A percentile compares a stretch with the other conserved stretches of the same genome.
Conservation (phyloP, 2,888 invertebrate species). For the Zaprionus obscuricornis region DNA sequence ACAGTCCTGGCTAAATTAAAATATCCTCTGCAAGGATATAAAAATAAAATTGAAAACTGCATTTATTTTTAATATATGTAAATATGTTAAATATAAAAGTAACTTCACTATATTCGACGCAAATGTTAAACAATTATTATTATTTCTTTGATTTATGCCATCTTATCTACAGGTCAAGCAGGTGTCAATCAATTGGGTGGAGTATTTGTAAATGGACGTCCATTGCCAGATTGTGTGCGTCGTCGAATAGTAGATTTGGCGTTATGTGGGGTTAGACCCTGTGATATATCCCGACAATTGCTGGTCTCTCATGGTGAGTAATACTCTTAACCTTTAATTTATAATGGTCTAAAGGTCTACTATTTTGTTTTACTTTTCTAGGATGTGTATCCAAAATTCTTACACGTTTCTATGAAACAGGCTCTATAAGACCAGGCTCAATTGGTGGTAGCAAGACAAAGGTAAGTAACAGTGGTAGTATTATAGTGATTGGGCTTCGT, state of each 20-base stretch:
- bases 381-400: slow-evolving; percentile 98
- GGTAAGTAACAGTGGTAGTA: slow-evolving; percentile 85
- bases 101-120: too few relatives aligned
- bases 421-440: slow-evolving; percentile 96
- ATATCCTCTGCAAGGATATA: too few relatives aligned
- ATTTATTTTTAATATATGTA: too few relatives aligned
- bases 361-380: slow-evolving; percentile 42
- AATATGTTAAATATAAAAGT: too few relatives aligned
- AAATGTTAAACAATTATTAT: too few relatives aligned
- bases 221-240: slow-evolving; percentile 96
- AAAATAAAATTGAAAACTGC: too few relatives aligned
- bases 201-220: slow-evolving; percentile 98
- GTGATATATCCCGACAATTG: slow-evolving; percentile 97
- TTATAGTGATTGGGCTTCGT: slow-evolving; percentile 24
- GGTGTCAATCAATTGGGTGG: slow-evolving; percentile 99
- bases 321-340: neutral
- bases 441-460: slow-evolving; percentile 98
- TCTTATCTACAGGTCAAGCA: slow-evolving; percentile 91
- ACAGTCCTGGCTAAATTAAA: too few relatives aligned
- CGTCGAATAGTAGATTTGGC: slow-evolving; percentile 97
- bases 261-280: slow-evolving; percentile 96
- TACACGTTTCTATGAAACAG: slow-evolving; percentile 98
- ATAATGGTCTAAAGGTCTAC: slow-evolving; percentile 1
- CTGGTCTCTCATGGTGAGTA: slow-evolving; percentile 93
- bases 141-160: neutral